phyloP scores from a whole-genome alignment of 2,888 invertebrate genomes.

The Cyaniris semiargus region DNA sequence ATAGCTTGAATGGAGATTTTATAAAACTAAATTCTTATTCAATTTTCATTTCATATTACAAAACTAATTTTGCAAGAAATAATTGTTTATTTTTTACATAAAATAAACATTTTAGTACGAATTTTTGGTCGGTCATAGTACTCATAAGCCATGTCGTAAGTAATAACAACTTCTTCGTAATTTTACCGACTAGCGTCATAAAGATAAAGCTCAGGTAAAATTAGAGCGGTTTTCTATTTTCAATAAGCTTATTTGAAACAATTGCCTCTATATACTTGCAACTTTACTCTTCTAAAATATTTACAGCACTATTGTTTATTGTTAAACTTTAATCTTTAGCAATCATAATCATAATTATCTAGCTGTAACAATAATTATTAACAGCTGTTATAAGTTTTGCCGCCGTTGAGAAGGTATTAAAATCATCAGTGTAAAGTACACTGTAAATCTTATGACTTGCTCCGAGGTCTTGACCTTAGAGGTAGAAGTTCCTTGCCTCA shows the following conservation, averaged over 20 bases:
- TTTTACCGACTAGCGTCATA: neutral
- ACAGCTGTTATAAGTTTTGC: neutral
- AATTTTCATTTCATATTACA: too few relatives aligned
- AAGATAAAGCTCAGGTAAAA: neutral
- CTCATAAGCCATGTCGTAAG: too few relatives aligned
- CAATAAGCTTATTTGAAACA: neutral
- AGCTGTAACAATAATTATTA: neutral
- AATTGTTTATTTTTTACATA: neutral
- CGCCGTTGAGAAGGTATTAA: neutral
- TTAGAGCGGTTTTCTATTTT: neutral
- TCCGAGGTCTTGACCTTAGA: neutral
- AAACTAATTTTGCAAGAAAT: too few relatives aligned
- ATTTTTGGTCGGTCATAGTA: neutral
- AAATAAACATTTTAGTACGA: neutral
- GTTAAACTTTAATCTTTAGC: neutral
- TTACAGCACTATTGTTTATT: neutral
- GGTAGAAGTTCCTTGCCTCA: neutral
- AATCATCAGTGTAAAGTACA: neutral
- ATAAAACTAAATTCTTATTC: too few relatives aligned
- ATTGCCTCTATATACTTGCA: neutral
- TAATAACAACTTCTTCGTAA: neutral
- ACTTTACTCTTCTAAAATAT: neutral
- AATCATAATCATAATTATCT: neutral
- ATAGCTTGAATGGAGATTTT: neutral
- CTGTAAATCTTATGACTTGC: neutral